These are phyloP conservation scores for Metridium senile DNA, from an alignment of 92 coral and sea anemone genomes.

Conservation along the genomic window DNA sequence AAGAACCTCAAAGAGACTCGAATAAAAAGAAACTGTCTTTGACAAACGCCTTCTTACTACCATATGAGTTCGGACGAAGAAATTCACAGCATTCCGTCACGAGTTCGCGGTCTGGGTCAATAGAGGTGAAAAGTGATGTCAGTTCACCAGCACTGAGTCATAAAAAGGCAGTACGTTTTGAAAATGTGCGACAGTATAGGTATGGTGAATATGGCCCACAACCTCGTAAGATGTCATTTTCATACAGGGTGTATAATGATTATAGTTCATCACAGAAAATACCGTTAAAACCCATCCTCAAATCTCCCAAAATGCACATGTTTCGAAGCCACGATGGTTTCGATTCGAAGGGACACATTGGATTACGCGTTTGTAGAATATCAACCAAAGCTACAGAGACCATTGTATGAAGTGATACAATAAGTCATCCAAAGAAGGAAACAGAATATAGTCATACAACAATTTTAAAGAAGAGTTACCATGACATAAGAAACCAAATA, in stretches of 20 bases:
- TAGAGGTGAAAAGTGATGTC: not conserved
- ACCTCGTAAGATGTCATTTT: not conserved
- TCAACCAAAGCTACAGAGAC: not conserved
- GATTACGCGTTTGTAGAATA: not conserved
- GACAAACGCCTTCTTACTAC: not conserved
- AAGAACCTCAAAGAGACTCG: not conserved
- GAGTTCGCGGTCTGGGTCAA: not conserved
- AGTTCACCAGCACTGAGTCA: not conserved
- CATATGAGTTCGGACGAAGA: not conserved
- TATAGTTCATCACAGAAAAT: not conserved
- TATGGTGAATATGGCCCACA: too few species aligned
- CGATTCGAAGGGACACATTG: not conserved
- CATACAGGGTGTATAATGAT: not conserved
- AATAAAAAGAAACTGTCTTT: not conserved
- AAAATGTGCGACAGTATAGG: too few species aligned
- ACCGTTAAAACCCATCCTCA: not conserved
- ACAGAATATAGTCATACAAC: too few species aligned
- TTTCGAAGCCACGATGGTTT: not conserved
- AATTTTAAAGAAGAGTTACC: too few species aligned
- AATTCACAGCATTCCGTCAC: not conserved
- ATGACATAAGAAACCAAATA: too few species aligned
- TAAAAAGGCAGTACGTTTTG: not conserved
- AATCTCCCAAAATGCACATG: not conserved
- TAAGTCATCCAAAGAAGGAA: too few species aligned
- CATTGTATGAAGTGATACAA: not conserved